A percentile compares a stretch with the other conserved stretches of the same genome.
Evolutionary conservation across 2,888 invertebrate species (phyloP).

Genomic region (Eremobia ochroleuca): DNA sequence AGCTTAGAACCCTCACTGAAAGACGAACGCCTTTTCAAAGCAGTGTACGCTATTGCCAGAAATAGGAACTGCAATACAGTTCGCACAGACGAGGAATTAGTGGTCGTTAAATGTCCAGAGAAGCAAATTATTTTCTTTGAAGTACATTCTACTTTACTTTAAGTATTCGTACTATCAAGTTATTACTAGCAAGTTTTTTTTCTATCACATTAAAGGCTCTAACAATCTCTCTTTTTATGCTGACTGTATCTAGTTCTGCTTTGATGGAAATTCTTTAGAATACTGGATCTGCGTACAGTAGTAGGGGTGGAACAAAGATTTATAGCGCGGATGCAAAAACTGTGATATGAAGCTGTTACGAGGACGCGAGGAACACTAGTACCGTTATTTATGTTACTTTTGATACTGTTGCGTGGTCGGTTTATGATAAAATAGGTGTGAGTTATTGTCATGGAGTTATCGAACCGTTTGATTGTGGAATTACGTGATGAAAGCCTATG

Average conservation of each 20-base stretch:
- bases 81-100: slow-evolving; percentile 1
- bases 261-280: slow-evolving; percentile 40
- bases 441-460: slow-evolving; percentile 18
- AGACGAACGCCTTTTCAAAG: slow-evolving; percentile 62
- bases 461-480: background rate
- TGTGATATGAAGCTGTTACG: slow-evolving; percentile 56
- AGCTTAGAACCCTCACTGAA: slow-evolving; percentile 45
- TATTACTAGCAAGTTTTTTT: background rate
- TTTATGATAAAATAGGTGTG: slow-evolving; percentile 27
- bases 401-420: slow-evolving; percentile 39
- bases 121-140: slow-evolving; percentile 6
- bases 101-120: slow-evolving; percentile 9
- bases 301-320: slow-evolving; percentile 25
- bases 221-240: background rate
- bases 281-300: background rate
- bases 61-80: slow-evolving; percentile 34
- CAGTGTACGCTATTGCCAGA: slow-evolving; percentile 32
- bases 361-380: slow-evolving; percentile 27
- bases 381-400: slow-evolving; percentile 49
- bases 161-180: background rate
- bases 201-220: background rate
- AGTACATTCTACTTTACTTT: background rate
- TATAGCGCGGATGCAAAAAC: slow-evolving; percentile 62
- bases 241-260: background rate
- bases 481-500: background rate